Conservation (phyloP, 2,797 vertebrate genomes). For the Clarias fuscus region DNA sequence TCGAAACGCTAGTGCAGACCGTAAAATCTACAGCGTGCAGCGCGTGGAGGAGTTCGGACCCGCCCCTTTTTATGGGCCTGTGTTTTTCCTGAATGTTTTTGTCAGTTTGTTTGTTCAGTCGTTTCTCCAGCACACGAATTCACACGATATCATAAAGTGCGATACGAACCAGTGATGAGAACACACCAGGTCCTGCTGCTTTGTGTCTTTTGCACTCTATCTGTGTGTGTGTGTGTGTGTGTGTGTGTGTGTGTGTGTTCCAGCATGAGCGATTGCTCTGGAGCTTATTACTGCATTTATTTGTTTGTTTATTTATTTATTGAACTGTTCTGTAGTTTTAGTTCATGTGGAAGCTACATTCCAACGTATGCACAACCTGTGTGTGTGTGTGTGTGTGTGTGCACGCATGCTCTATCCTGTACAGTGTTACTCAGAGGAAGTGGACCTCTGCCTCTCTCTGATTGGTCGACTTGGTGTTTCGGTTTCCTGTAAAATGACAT, state of each 20-base stretch:
- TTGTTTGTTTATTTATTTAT: conserved; percentile 6
- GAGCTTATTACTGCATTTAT: neutral
- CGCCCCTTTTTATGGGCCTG: neutral
- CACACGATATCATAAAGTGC: neutral
- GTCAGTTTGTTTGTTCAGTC: neutral
- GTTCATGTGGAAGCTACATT: conserved; percentile 10
- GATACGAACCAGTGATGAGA: neutral
- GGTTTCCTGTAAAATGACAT: neutral
- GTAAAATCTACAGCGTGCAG: neutral
- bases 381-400: conserved; percentile 10
- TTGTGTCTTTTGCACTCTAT: neutral
- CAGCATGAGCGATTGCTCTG: neutral
- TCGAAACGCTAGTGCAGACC: neutral
- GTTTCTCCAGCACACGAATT: neutral
- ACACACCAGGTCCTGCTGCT: neutral
- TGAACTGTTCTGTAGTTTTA: neutral
- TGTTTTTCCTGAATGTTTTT: no score
- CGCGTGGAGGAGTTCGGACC: neutral
- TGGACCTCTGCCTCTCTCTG: neutral
- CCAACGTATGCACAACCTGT: neutral
- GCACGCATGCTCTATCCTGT: neutral
- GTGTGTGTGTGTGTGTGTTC: neutral
- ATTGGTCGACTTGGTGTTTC: conserved; percentile 14
- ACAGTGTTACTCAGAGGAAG: conserved; percentile 18
- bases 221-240: no score